Percentiles rank a stretch among this genome's conserved stretches.
phyloP scores from a whole-genome alignment of 1,140 invertebrate species.

The Drosophila biarmipes region DNA sequence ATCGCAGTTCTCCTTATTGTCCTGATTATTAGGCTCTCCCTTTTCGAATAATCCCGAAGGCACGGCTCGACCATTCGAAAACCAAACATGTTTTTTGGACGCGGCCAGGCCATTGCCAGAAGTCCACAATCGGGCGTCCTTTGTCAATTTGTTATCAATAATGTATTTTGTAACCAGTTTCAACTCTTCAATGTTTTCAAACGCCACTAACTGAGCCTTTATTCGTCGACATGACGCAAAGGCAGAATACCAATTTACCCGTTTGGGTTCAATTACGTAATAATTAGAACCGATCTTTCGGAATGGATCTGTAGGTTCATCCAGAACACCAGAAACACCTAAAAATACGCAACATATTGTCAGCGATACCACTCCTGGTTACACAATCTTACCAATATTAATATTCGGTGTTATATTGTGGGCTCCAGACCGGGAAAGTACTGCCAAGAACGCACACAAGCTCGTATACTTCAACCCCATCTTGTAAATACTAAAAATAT shows the following conservation, averaged over 20 bases:
- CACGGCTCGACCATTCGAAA: background rate
- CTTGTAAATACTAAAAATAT: background rate
- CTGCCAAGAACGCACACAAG: background rate
- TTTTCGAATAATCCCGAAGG: background rate
- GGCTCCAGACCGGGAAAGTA: background rate
- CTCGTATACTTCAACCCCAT: background rate
- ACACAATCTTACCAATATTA: background rate
- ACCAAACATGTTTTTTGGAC: background rate
- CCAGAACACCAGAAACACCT: background rate
- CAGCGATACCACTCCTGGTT: background rate
- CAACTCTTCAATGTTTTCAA: background rate
- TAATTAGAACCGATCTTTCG: background rate
- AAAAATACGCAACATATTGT: background rate
- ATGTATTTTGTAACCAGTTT: background rate
- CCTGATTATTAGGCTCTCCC: background rate
- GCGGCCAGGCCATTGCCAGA: background rate
- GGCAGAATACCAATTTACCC: background rate
- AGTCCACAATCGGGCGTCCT: background rate
- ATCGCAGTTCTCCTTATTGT: background rate
- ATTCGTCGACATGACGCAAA: background rate
- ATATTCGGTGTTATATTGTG: background rate
- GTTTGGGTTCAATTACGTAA: background rate
- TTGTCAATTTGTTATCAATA: background rate
- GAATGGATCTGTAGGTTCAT: background rate
- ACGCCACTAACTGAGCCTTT: background rate